Conservation (phyloP, 2,888 invertebrate genomes). For the Drymonia ruficornis region DNA sequence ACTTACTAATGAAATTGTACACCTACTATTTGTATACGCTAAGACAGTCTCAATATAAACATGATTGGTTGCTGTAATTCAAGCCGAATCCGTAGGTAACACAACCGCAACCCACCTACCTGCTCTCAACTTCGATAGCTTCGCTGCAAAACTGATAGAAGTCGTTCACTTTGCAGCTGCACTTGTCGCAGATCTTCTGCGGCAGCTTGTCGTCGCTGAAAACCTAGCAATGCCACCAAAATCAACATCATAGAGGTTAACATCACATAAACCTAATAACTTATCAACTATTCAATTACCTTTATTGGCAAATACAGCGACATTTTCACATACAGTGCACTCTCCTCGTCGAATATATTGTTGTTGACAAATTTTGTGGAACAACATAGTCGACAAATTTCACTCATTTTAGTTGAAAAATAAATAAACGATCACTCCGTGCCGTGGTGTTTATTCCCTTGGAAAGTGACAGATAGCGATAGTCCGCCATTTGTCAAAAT, state of each 20-base stretch:
- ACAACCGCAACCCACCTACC: constrained; percentile 54
- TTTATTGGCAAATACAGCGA: constrained; percentile 89
- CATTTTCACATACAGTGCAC: constrained; percentile 88
- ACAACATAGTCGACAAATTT: constrained; percentile 76
- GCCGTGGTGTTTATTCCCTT: constrained; percentile 57
- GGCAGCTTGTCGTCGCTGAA: constrained; percentile 87
- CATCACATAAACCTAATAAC: constrained; percentile 28
- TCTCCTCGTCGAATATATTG: constrained; percentile 88
- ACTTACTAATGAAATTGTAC: neutral
- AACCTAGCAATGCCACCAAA: constrained; percentile 75
- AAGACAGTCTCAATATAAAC: neutral
- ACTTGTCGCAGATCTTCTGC: constrained; percentile 89
- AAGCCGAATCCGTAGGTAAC: too few relatives aligned
- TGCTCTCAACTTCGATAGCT: constrained; percentile 87
- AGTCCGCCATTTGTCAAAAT: constrained; percentile 74
- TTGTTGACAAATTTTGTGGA: constrained; percentile 85
- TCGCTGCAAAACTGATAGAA: constrained; percentile 90
- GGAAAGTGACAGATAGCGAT: constrained; percentile 60
- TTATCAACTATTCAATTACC: constrained; percentile 70
- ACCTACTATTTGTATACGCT: too few relatives aligned
- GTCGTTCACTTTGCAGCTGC: constrained; percentile 89
- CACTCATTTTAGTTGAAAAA: constrained; percentile 63
- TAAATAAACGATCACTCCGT: constrained; percentile 37
- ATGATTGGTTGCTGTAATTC: neutral
- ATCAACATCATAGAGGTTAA: constrained; percentile 39